Evolutionary conservation across 2,797 vertebrate species (phyloP).

Genomic region (Alosa sapidissima): DNA sequence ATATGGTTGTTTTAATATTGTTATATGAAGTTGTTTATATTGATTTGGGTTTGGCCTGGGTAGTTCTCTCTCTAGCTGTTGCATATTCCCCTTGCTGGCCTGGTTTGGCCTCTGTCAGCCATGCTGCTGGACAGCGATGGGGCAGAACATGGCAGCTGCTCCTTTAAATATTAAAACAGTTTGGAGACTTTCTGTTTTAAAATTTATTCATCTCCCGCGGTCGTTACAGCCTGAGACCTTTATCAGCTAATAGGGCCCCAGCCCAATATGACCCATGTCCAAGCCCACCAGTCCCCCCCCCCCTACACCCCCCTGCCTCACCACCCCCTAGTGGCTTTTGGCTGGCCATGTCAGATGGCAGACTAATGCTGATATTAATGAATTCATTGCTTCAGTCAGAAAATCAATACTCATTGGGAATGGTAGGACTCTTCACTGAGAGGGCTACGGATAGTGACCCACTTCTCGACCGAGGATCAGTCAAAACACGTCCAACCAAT

Average conservation of each 20-base stretch:
- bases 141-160: neutral
- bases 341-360: slow-evolving; percentile 74
- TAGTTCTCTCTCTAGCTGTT: neutral
- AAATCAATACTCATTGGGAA: slow-evolving; percentile 80
- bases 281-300: neutral
- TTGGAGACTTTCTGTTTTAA: neutral
- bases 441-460: slow-evolving; percentile 74
- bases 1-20: neutral
- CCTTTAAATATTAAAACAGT: slow-evolving; percentile 18
- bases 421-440: slow-evolving; percentile 64
- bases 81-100: neutral
- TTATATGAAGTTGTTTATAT: neutral
- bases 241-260: slow-evolving; percentile 44
- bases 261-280: neutral
- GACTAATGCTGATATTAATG: slow-evolving; percentile 80
- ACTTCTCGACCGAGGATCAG: slow-evolving; percentile 72
- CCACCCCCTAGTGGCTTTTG: slow-evolving; percentile 52
- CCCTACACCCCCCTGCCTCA: slow-evolving; percentile 52
- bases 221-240: neutral
- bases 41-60: neutral
- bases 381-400: slow-evolving; percentile 82
- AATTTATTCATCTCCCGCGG: neutral
- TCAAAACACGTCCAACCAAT: slow-evolving; percentile 59
- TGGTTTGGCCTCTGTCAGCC: neutral
- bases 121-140: neutral